These are phyloP conservation scores for Plutomurus gul DNA, from an alignment of 1,140 invertebrate genomes.

Conservation along the genomic window DNA sequence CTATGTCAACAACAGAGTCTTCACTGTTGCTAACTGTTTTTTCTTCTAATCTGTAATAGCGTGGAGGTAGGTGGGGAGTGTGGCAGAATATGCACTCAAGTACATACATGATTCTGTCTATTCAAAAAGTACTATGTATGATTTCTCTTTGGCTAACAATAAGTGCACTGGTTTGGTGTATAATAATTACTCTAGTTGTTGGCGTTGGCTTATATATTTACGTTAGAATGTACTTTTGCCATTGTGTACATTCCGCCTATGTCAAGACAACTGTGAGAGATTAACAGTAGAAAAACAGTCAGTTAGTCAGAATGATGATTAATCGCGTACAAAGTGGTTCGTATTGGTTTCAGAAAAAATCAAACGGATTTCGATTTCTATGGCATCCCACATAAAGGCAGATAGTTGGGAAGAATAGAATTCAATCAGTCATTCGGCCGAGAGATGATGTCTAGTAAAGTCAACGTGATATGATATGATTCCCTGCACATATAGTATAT, in stretches of 20 bases:
- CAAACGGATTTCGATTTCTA: background rate
- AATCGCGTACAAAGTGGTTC: background rate
- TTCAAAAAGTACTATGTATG: too few species aligned
- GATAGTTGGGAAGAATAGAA: constrained; percentile 1
- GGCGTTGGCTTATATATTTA: too few species aligned
- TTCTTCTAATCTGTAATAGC: background rate
- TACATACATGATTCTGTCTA: too few species aligned
- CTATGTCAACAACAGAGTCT: too few species aligned
- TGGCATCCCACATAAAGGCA: background rate
- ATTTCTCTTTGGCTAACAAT: too few species aligned
- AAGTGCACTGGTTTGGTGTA: too few species aligned
- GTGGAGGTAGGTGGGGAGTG: background rate
- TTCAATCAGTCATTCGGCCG: background rate
- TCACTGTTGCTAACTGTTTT: background rate
- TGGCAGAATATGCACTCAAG: too few species aligned
- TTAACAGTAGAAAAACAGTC: background rate
- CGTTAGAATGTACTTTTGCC: background rate
- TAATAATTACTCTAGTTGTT: too few species aligned
- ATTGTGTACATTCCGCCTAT: background rate
- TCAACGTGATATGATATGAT: background rate
- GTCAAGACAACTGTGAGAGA: background rate
- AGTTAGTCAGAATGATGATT: background rate
- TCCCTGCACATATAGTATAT: too few species aligned
- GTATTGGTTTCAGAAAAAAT: background rate
- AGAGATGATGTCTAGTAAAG: background rate